Percentiles rank a stretch among this genome's conserved stretches.
Evolutionary conservation across 2,888 invertebrate genomes (phyloP).

Genomic region (Thecocarcelia acutangulata): DNA sequence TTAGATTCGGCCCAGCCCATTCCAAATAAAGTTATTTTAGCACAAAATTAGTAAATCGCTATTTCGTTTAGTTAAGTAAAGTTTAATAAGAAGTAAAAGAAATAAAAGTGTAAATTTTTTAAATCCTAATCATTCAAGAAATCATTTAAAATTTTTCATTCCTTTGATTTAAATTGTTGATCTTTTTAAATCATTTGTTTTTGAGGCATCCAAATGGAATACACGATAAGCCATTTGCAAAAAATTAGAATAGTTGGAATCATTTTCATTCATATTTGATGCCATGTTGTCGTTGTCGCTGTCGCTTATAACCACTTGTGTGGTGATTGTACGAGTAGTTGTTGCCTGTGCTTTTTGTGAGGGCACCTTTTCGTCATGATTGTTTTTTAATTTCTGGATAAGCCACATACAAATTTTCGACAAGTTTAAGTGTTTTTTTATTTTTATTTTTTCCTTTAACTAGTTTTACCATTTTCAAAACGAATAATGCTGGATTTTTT

Average conservation of each 20-base stretch:
- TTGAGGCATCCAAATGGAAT: neutral
- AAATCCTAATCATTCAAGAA: no score
- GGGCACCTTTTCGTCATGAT: slow-evolving; percentile 47
- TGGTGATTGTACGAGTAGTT: neutral
- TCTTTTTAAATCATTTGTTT: neutral
- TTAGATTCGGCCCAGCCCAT: no score
- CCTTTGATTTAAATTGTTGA: no score
- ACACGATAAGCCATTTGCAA: slow-evolving; percentile 7
- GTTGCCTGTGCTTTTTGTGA: neutral
- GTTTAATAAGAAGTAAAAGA: no score
- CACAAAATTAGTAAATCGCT: no score
- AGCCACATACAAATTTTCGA: slow-evolving; percentile 39
- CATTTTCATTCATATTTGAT: slow-evolving; percentile 16
- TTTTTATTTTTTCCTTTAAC: neutral
- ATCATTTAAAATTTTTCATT: no score
- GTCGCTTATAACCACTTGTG: neutral
- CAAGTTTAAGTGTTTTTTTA: slow-evolving; percentile 35
- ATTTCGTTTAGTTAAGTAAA: no score
- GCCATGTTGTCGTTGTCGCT: neutral
- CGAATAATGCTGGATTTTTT: neutral
- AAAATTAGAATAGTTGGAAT: neutral
- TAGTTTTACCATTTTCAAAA: slow-evolving; percentile 35
- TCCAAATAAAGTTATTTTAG: no score
- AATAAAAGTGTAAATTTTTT: no score
- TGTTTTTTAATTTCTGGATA: slow-evolving; percentile 60